phyloP scores from a whole-genome alignment of 2,113 vertebrate species.

The Isichthys henryi region DNA sequence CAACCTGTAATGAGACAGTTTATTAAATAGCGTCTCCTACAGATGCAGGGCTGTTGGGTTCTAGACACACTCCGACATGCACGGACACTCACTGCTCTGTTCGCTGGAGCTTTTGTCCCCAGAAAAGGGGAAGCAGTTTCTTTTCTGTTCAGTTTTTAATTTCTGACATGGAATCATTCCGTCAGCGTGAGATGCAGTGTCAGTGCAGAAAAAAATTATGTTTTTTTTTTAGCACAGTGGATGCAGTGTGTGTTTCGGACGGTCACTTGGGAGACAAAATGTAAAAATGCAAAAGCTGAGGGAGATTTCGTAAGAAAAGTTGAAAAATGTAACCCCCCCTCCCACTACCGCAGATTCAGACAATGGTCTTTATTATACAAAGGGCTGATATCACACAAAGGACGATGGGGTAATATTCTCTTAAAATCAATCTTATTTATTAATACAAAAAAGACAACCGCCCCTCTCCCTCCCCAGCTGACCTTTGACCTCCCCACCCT shows the following conservation, averaged over 20 bases:
- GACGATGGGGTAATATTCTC: constrained; percentile 56
- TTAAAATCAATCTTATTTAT: constrained; percentile 62
- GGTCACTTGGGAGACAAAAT: constrained; percentile 68
- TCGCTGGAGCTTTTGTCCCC: background rate
- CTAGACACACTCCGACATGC: background rate
- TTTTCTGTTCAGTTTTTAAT: background rate
- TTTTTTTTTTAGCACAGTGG: background rate
- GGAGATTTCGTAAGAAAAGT: constrained; percentile 68
- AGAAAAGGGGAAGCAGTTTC: background rate
- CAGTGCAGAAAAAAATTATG: background rate
- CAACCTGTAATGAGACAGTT: background rate
- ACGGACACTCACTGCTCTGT: background rate
- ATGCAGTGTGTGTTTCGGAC: constrained; percentile 22
- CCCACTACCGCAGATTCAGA: constrained; percentile 57
- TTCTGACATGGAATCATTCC: background rate
- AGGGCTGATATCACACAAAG: constrained; percentile 48
- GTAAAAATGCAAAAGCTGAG: constrained; percentile 70
- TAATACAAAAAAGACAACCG: constrained; percentile 42
- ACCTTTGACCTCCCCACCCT: constrained; percentile 49
- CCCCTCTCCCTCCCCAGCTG: constrained; percentile 37
- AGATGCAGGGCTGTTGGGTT: background rate
- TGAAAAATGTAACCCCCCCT: constrained; percentile 58
- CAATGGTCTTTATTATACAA: constrained; percentile 55
- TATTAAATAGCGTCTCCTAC: background rate
- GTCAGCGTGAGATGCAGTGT: background rate